Evolutionary conservation across 1,140 invertebrate genomes (phyloP), one percentile per base, ranked within the genome.

Genomic region (Papilio glaucus): DNA sequence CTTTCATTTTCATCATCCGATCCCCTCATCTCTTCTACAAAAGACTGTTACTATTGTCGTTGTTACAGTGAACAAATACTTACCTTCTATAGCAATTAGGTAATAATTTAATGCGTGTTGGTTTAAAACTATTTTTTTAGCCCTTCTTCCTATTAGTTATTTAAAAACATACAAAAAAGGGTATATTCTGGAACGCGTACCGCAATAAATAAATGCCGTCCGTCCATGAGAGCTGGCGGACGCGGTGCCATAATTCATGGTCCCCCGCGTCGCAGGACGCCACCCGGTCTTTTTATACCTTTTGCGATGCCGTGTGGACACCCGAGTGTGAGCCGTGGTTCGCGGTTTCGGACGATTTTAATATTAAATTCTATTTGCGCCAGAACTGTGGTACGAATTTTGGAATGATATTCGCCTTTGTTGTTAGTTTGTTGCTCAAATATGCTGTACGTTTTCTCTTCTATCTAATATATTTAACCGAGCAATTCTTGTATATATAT

Each of bases 241-340:
- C 72, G 72, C 61, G 10, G 33, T 72, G 71, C 75, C 67, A 79
- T 81, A 83, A 80, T 70, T 83, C 74, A 83, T 77, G 71, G 57
- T 57, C 63, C 49, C 24, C 65, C 70, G 38, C 65, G 37, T 72
- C 73, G 68, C 74, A 57, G 74, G 60, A 79, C 79, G 68, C 72
- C 79, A 78, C 75, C 78, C 60, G 72, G 78, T 77, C 76, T 80
- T 83, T 82, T 81, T 80, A 72, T 75, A 71, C 76, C 68, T 77
- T 84, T 73, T 79, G 67, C 42, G 67, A 49, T n/a, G 13, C 61
- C 74, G 78, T 77, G 77, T 75, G 78, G 78, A 75, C 76, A 73
- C 68, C 69, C 49, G 65, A 71, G 72, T 62, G 72, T 72, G 29
- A 41, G 57, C 37, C 71, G 71, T 73, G n/a, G 79, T 73, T 69